Evolutionary conservation across 2,888 invertebrate species (phyloP), one percentile per base, ranked within the genome.

Genomic region (Trypoxylon attenuatum): DNA sequence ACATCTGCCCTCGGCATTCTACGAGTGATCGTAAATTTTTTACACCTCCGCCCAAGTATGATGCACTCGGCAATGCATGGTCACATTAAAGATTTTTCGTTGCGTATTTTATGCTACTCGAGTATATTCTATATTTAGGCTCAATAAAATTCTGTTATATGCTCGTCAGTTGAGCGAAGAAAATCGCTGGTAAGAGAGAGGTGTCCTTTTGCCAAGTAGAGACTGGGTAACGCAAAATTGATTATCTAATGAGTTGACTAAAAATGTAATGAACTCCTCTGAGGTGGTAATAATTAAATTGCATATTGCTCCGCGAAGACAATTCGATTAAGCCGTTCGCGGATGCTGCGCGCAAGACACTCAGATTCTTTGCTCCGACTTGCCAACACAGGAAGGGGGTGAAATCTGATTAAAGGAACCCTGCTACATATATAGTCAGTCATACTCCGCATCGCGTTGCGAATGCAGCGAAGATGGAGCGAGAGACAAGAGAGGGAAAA

Each of bases 401-500:
- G 63, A 68, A 63, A 62, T 58, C 67, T 51, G 62, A 61, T 69
- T 67, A 29, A 50, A 29, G 50, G 47, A 61, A 58, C 62, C 57
- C 41, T 62, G 62, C 62, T 62, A 62, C 59, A 41, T 56, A 46
- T 19, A 64, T 55, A 56, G 58, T 59, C 60, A 69, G 47, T 68
- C 56, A 53, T 63, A 59, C 42, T 45, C 22, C n/a, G 29, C 63
- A 38, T 62, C 33, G 63, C 41, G 57, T 49, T 50, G 47, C 38
- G 51, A 62, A 58, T n/a, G n/a, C n/a, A n/a, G 57, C 56, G 54
- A 63, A 33, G 33, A 33, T 1, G 27, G 3, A 2, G 27, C 1
- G 27, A 27, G 27, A 27, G 3, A 4, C 8, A n/a, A 0, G 13
- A 27, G 18, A 27, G 21, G 18, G n/a, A 29, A 10, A 19, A 33